A percentile compares a stretch with the other conserved stretches of the same genome.
Conservation (phyloP, 2,113 vertebrate genomes). For the Stegastes partitus region DNA sequence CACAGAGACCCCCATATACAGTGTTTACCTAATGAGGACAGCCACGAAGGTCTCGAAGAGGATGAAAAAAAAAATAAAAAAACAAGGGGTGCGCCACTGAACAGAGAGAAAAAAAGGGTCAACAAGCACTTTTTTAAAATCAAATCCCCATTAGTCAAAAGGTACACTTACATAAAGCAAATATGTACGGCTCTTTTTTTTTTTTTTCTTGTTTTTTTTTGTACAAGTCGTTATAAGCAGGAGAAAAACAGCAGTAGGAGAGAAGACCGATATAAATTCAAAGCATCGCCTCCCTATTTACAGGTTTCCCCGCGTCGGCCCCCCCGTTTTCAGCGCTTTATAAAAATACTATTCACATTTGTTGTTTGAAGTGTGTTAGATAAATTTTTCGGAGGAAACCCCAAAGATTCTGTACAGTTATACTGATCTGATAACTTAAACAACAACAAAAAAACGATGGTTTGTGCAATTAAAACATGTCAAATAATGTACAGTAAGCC, state of each 20-base stretch:
- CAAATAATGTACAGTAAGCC: constrained; percentile 41
- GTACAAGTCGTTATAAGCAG: constrained; percentile 86
- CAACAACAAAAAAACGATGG: constrained; percentile 32
- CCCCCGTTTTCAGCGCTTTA: constrained; percentile 94
- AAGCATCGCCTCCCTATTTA: constrained; percentile 90
- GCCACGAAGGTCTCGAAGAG: constrained; percentile 46
- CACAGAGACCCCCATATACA: not conserved
- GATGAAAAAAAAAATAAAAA: not conserved
- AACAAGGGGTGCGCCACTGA: constrained; percentile 35
- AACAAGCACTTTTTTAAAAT: constrained; percentile 66
- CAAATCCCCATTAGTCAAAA: constrained; percentile 65
- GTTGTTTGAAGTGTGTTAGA: constrained; percentile 90
- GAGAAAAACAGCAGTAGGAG: constrained; percentile 82
- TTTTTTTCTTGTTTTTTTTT: constrained; percentile 58
- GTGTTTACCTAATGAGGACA: constrained; percentile 49
- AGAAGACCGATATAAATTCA: constrained; percentile 69
- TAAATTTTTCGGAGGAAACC: constrained; percentile 74
- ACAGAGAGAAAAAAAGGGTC: constrained; percentile 53
- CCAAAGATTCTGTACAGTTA: constrained; percentile 79
- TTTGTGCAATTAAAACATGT: constrained; percentile 71
- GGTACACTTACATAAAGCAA: constrained; percentile 74
- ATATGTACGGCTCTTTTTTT: constrained; percentile 66
- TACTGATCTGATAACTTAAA: constrained; percentile 59
- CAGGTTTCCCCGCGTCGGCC: constrained; percentile 88
- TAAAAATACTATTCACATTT: constrained; percentile 99